These are phyloP conservation scores for Babylonia areolata DNA, from an alignment of 1,140 invertebrate genomes.

Conservation along the genomic window DNA sequence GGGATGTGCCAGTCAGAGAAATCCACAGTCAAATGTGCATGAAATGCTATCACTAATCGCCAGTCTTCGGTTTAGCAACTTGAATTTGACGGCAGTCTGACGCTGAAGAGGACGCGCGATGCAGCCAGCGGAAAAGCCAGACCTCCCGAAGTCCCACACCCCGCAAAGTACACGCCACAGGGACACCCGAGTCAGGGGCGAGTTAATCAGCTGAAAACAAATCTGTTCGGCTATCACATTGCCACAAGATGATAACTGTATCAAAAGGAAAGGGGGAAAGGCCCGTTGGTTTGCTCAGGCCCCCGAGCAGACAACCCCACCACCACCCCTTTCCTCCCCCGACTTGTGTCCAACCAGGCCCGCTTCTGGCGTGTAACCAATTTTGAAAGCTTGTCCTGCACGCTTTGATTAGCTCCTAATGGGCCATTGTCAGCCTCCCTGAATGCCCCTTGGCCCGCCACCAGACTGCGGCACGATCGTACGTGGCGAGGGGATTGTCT, in stretches of 20 bases:
- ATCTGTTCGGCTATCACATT: conserved; percentile 34
- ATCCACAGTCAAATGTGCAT: too few species aligned
- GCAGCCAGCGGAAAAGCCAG: not conserved
- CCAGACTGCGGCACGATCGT: conserved; percentile 35
- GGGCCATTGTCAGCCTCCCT: conserved; percentile 25
- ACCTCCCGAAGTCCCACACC: not conserved
- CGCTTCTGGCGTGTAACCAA: conserved; percentile 25
- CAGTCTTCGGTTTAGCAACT: too few species aligned
- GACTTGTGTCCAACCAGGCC: not conserved
- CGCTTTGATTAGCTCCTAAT: conserved; percentile 40
- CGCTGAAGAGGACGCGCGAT: too few species aligned
- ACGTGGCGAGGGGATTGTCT: conserved; percentile 35
- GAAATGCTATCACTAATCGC: too few species aligned
- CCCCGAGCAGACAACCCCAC: not conserved
- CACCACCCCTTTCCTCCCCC: not conserved
- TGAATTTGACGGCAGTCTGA: too few species aligned
- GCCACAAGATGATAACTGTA: conserved; percentile 8
- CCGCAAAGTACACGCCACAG: conserved; percentile 3
- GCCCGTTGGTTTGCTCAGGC: conserved; percentile 1
- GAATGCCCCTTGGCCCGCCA: conserved; percentile 5
- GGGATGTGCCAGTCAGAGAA: too few species aligned
- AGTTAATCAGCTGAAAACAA: conserved; percentile 31
- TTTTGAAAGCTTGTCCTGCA: conserved; percentile 15
- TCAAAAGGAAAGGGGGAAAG: not conserved
- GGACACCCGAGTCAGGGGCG: conserved; percentile 17